These are phyloP conservation scores for Drosophila miranda DNA, from an alignment of 1,140 invertebrate species.

Conservation along the genomic window DNA sequence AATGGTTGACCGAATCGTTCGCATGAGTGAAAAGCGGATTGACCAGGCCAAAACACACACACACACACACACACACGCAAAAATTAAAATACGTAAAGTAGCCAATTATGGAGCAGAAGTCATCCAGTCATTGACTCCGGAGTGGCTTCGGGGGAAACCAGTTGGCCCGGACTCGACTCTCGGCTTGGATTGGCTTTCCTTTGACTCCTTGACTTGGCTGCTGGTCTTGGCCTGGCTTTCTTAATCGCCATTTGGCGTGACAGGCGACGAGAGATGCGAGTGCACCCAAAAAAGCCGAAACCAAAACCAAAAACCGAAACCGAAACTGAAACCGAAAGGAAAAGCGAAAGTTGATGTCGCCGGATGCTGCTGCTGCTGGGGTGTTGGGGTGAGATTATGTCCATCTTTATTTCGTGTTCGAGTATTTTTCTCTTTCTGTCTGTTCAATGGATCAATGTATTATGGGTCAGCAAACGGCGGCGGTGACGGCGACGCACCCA, in stretches of 20 bases:
- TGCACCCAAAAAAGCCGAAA: conserved; percentile 22
- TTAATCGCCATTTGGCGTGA: conserved; percentile 63
- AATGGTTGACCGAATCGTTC: conserved; percentile 13
- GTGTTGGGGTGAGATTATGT: conserved; percentile 44
- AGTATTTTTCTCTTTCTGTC: conserved; percentile 6
- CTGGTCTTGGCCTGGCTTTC: conserved; percentile 30
- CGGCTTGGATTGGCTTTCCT: conserved; percentile 2
- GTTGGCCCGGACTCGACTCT: conserved; percentile 28
- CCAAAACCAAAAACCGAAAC: conserved; percentile 4
- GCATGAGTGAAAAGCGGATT: conserved; percentile 42
- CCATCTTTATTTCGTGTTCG: conserved; percentile 38
- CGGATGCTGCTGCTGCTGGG: conserved; percentile 47
- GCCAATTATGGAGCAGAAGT: conserved; percentile 64
- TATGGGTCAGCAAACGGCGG: conserved; percentile 55
- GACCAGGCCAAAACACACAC: conserved; percentile 19
- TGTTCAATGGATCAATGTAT: conserved; percentile 47
- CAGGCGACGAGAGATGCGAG: conserved; percentile 24
- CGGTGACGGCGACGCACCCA: conserved; percentile 4
- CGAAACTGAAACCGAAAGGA: conserved; percentile 27
- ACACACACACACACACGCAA: not conserved
- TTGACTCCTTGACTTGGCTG: conserved; percentile 24
- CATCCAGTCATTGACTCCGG: conserved; percentile 62
- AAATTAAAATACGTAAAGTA: conserved; percentile 32
- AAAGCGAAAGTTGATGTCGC: conserved; percentile 74
- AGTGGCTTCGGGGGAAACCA: conserved; percentile 34